Evolutionary conservation across 2,797 vertebrate genomes (phyloP).

Genomic region (Xenentodon cancila): DNA sequence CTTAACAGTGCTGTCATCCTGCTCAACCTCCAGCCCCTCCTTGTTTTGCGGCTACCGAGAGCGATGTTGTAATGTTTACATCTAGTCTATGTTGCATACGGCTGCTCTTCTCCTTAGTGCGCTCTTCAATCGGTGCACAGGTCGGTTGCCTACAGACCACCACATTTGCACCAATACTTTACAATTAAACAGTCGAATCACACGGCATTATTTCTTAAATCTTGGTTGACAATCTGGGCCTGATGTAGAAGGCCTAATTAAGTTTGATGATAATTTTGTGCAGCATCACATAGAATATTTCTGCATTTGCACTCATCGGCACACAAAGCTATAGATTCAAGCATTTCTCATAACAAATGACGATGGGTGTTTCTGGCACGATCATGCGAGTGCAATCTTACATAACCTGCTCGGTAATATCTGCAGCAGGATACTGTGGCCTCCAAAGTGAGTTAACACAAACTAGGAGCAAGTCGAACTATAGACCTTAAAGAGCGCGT

Average conservation of each 20-base stretch:
- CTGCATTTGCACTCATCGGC: constrained; percentile 8
- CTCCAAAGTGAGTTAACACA: constrained; percentile 50
- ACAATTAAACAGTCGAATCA: constrained; percentile 16
- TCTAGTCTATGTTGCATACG: constrained; percentile 58
- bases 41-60: constrained; percentile 78
- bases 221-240: constrained; percentile 46
- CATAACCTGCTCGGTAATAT: constrained; percentile 55
- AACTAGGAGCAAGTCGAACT: constrained; percentile 29
- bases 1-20: constrained; percentile 68
- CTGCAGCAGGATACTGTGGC: constrained; percentile 48
- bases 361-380: constrained; percentile 32
- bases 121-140: constrained; percentile 5
- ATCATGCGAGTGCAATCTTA: constrained; percentile 67
- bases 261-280: constrained; percentile 20
- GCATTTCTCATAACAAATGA: constrained; percentile 1
- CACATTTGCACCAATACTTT: background rate
- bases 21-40: constrained; percentile 82
- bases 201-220: constrained; percentile 45
- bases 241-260: constrained; percentile 18
- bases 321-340: background rate
- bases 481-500: background rate
- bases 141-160: constrained; percentile 8
- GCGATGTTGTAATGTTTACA: constrained; percentile 85
- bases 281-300: background rate
- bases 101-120: constrained; percentile 10